A percentile compares a stretch with the other conserved stretches of the same genome.
phyloP scores from a whole-genome alignment of 2,113 vertebrate genomes.

The Nymphicus hollandicus region DNA sequence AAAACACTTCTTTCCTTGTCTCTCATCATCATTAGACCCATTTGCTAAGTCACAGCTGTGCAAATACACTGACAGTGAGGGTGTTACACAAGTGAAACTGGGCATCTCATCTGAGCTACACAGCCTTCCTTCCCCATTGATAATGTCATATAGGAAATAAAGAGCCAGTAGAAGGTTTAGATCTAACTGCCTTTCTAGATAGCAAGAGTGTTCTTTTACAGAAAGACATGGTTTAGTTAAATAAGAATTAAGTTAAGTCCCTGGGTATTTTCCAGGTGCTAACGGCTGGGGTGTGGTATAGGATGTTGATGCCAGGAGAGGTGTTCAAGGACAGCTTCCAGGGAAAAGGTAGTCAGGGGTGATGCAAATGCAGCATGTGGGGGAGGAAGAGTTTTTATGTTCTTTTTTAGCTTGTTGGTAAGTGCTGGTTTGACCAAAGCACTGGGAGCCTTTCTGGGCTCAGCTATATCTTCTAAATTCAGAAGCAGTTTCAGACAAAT shows the following conservation, averaged over 20 bases:
- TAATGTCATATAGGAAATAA: background rate
- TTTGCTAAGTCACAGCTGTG: conserved; percentile 25
- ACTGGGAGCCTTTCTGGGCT: background rate
- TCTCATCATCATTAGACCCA: background rate
- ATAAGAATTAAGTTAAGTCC: background rate
- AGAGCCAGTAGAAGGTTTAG: background rate
- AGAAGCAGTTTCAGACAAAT: background rate
- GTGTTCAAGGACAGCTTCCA: background rate
- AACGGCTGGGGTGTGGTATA: background rate
- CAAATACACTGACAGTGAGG: background rate
- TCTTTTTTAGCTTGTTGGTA: background rate
- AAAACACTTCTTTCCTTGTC: background rate
- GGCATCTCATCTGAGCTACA: background rate
- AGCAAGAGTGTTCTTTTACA: background rate
- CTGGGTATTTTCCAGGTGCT: background rate
- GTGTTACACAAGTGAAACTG: background rate
- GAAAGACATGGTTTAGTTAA: background rate
- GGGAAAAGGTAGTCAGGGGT: background rate
- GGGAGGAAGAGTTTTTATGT: background rate
- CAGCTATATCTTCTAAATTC: background rate
- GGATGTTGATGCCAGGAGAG: background rate
- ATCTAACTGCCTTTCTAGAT: background rate
- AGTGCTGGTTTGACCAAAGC: background rate
- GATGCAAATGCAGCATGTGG: background rate
- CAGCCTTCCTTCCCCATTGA: background rate